Evolutionary conservation across 1,140 invertebrate genomes (phyloP), one percentile per base, ranked within the genome.

Genomic region (Zaprionus tsacasi): DNA sequence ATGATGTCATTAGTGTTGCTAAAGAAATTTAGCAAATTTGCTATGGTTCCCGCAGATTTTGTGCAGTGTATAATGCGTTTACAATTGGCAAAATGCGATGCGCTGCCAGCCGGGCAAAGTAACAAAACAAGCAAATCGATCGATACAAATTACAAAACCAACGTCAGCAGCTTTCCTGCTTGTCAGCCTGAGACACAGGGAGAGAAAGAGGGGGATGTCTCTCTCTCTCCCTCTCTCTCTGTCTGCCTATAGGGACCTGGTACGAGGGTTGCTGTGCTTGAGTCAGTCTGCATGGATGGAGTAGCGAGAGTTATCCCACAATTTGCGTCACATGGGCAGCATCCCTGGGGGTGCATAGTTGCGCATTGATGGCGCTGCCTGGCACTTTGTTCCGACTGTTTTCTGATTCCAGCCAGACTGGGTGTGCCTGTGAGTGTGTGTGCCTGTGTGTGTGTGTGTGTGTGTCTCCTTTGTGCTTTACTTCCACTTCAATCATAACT

Each of bases 401-500:
- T 50, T 25, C 45, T 50, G 45, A 50, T 50, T 50, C 45, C 45
- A 21, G 45, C 17, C 40, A 45, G n/a, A 45, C 40, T 45, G 40
- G 13, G 13, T 58, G 27, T 58, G 7, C 21, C 10, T 45, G 36
- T 59, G 38, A 7, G 13, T 60, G 6, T 61, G 7, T 35, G n/a
- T 25, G 17, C 25, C 15, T 36, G 45, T 43, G 50, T 56, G 27
- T 13, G 17, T 57, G 38, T 21, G 55, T 36, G 58, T 15, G 59
- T 48, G 59, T 43, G 33, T 38, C 61, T 64, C 52, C 60, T 64
- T 66, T 68, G 50, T 76, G 57, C 57, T 83, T 72, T 72, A 59
- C 80, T 83, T 81, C 85, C 85, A 88, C 83, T 88, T 88, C 85
- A 88, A 88, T 88, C 83, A 88, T 88, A 88, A 88, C 83, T 89